phyloP scores from a whole-genome alignment of 2,888 invertebrate species.

The Micropterix aruncella region DNA sequence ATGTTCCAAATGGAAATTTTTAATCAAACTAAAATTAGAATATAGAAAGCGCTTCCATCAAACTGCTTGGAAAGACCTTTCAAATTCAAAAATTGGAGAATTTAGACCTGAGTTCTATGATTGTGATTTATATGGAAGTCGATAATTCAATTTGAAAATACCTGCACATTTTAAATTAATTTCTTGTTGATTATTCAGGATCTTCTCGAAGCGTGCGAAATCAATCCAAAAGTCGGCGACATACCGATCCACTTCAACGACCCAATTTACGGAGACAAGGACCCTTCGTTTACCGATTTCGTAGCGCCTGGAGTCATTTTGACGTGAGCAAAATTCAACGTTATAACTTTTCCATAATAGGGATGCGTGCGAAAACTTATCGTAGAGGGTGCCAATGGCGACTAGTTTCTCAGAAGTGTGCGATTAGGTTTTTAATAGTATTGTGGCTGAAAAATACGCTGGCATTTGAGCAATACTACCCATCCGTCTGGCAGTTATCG shows the following conservation, averaged over 20 bases:
- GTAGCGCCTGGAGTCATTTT: constrained; percentile 92
- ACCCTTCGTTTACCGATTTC: constrained; percentile 90
- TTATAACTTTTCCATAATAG: constrained; percentile 1
- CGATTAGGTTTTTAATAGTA: not conserved
- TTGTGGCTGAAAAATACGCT: not conserved
- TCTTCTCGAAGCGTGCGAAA: constrained; percentile 54
- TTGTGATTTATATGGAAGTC: no score
- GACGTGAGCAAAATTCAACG: constrained; percentile 76
- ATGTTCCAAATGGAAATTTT: no score
- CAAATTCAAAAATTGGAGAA: no score
- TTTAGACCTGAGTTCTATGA: no score
- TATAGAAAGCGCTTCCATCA: no score
- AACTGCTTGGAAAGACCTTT: no score
- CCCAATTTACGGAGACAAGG: constrained; percentile 77
- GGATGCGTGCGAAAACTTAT: not conserved
- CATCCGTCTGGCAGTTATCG: no score
- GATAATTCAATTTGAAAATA: no score
- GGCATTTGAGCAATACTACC: not conserved
- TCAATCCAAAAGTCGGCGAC: constrained; percentile 77
- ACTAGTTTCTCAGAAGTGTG: not conserved
- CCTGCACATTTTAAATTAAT: no score
- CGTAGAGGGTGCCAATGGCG: not conserved
- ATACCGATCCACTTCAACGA: constrained; percentile 80
- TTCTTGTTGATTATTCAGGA: no score
- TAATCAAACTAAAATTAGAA: no score